These are phyloP conservation scores for Pachypanchax playfairii DNA, from an alignment of 2,113 vertebrate species.

Conservation along the genomic window DNA sequence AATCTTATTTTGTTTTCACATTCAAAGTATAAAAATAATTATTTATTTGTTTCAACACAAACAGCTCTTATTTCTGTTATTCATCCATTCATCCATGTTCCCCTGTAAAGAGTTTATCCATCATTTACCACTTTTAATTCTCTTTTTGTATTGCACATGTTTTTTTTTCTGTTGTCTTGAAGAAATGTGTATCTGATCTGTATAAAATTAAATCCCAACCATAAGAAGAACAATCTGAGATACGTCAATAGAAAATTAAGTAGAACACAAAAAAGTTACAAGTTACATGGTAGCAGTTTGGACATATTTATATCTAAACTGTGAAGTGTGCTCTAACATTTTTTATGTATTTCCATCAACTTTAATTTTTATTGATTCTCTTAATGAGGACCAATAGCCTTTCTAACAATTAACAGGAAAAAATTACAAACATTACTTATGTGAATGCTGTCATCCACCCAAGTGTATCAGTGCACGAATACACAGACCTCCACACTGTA, in stretches of 20 bases:
- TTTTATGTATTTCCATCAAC: background rate
- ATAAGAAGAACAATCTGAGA: background rate
- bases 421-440: background rate
- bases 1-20: background rate
- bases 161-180: too few species aligned
- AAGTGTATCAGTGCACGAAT: background rate
- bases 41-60: conserved; percentile 25
- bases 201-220: too few species aligned
- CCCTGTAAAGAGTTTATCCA: too few species aligned
- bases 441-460: too few species aligned
- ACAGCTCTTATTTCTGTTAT: conserved; percentile 2
- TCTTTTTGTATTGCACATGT: conserved; percentile 6
- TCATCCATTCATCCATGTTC: background rate
- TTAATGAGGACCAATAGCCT: background rate
- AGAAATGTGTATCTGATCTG: too few species aligned
- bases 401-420: background rate
- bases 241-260: background rate
- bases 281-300: too few species aligned
- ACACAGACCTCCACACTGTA: background rate
- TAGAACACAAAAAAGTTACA: too few species aligned
- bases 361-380: conserved; percentile 4
- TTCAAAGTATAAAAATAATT: conserved; percentile 13
- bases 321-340: background rate
- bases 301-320: background rate
- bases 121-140: background rate